A percentile compares a stretch with the other conserved stretches of the same genome.
Conservation (phyloP, 2,113 vertebrate species). For the Neomonachus schauinslandi region DNA sequence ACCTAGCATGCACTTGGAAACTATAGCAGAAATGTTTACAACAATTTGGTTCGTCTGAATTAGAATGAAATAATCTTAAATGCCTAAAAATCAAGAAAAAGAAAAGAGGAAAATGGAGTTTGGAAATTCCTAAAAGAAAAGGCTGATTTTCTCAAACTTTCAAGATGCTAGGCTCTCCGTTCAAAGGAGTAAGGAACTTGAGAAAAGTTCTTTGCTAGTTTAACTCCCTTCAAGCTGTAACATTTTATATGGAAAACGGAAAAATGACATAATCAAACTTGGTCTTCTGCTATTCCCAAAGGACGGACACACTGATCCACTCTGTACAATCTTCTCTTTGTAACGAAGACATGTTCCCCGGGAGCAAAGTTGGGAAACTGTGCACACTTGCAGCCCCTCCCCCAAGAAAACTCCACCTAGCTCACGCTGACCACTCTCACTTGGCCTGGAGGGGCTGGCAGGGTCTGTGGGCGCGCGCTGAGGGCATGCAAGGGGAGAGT, state of each 20-base stretch:
- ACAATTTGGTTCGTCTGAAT: neutral
- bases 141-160: neutral
- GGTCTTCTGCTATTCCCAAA: neutral
- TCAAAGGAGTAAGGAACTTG: neutral
- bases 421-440: neutral
- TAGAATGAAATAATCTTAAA: conserved; percentile 1
- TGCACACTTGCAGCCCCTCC: neutral
- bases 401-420: neutral
- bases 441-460: neutral
- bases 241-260: neutral
- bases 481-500: neutral
- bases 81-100: neutral
- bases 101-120: neutral
- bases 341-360: neutral
- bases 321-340: neutral
- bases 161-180: neutral
- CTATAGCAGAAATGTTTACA: neutral
- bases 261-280: neutral
- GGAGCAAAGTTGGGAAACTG: neutral
- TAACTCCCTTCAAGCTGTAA: too few species aligned
- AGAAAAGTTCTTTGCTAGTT: neutral
- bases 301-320: neutral
- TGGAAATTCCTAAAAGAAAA: neutral
- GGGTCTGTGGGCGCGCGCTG: neutral
- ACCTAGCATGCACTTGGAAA: neutral